phyloP scores from a whole-genome alignment of 2,797 vertebrate species.

The Zalophus californianus region DNA sequence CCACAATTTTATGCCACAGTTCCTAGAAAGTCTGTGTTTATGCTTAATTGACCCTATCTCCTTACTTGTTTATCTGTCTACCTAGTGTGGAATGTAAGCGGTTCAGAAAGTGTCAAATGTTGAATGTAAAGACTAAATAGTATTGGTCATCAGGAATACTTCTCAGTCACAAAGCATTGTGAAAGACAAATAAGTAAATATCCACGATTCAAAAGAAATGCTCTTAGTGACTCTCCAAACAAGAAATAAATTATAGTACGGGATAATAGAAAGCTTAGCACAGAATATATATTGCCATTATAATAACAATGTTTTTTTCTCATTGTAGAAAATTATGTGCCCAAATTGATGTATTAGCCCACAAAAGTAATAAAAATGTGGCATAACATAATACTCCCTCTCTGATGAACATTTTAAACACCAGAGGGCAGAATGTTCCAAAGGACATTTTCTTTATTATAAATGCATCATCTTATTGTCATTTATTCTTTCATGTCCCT shows the following conservation, averaged over 20 bases:
- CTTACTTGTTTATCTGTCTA: neutral
- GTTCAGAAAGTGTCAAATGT: neutral
- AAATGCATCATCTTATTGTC: neutral
- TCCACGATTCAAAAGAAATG: constrained; percentile 58
- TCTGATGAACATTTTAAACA: constrained; percentile 55
- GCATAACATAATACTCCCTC: neutral
- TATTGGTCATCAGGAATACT: neutral
- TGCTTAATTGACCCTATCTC: constrained; percentile 1
- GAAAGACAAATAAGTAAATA: constrained; percentile 53
- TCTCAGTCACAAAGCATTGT: constrained; percentile 26
- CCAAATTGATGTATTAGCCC: neutral
- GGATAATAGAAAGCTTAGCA: neutral
- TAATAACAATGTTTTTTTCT: constrained; percentile 42
- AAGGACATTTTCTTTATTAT: constrained; percentile 38
- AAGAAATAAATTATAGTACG: constrained; percentile 37
- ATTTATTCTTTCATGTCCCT: constrained; percentile 19
- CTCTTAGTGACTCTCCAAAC: constrained; percentile 24
- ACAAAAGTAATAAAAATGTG: neutral
- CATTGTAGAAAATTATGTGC: constrained; percentile 2
- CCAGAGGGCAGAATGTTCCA: constrained; percentile 52
- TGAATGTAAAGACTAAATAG: neutral
- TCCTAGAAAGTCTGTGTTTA: constrained; percentile 27
- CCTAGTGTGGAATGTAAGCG: neutral
- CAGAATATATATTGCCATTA: neutral
- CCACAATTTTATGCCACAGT: neutral